These are phyloP conservation scores for Acleris laterana DNA, from an alignment of 2,888 invertebrate species.

Conservation along the genomic window DNA sequence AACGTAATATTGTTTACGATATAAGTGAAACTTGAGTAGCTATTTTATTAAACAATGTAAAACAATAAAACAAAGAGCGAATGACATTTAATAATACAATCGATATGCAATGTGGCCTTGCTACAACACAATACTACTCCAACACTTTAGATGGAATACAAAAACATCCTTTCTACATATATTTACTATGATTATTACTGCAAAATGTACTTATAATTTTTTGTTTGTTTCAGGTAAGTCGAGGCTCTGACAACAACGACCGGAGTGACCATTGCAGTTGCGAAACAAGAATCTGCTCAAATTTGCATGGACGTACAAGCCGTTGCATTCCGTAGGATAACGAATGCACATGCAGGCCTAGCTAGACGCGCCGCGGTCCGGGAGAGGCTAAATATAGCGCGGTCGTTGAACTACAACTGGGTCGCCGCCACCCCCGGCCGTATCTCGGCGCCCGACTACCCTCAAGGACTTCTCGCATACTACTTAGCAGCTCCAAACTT, in stretches of 20 bases:
- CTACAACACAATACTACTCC: neutral
- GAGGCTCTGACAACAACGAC: neutral
- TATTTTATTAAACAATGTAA: too few species aligned
- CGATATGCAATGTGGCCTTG: slow-evolving; percentile 10
- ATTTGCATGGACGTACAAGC: slow-evolving; percentile 34
- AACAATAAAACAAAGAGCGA: slow-evolving; percentile 1
- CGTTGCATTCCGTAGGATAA: slow-evolving; percentile 48
- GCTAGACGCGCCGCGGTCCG: slow-evolving; percentile 48
- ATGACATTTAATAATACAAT: slow-evolving; percentile 6
- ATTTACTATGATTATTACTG: neutral
- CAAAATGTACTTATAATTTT: neutral
- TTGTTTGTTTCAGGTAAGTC: slow-evolving; percentile 33
- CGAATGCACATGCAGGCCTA: slow-evolving; percentile 63
- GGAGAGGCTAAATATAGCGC: slow-evolving; percentile 73
- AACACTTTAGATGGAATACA: neutral
- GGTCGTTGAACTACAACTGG: slow-evolving; percentile 75
- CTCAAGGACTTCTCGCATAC: slow-evolving; percentile 27
- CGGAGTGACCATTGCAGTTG: slow-evolving; percentile 11
- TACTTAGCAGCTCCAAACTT: slow-evolving; percentile 3
- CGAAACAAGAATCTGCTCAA: slow-evolving; percentile 24
- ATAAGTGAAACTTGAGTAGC: too few species aligned
- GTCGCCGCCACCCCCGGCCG: slow-evolving; percentile 56
- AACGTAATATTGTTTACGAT: too few species aligned
- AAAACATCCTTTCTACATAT: neutral
- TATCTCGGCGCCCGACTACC: slow-evolving; percentile 31